Evolutionary conservation across 2,113 vertebrate species (phyloP), one percentile per base, ranked within the genome.

Genomic region (Zosterops borbonicus): DNA sequence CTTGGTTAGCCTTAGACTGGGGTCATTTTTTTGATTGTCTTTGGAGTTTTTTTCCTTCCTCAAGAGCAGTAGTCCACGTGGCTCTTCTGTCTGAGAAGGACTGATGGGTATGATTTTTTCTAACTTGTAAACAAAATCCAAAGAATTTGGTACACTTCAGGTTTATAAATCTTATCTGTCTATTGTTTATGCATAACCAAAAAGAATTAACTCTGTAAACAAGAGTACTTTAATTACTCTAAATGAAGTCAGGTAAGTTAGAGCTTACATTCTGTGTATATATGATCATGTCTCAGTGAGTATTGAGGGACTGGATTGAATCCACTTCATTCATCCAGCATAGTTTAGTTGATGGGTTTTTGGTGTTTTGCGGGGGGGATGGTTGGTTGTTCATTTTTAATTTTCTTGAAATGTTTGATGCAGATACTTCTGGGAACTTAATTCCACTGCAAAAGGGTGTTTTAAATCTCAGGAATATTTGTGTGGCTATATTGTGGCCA

Each of bases 21-120:
- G 13, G 4, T 83, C 1, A 9, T 53, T n/a, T 64, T 44, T 67
- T 75, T 55, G 0, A 2, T 11, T 56, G 2, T 37, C 2, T 44
- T 49, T 21, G 9, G 2, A 8, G 1, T 2, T 20, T 47, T 71
- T 71, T 64, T 70, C 60, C 1, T 28, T 64, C 31, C 56, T 20
- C 0, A 5, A 63, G 46, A 80, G 9, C 9, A 49, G 49, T 27
- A 60, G 49, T 65, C 16, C 12, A 17, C 0, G 0, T 73, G 50
- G 5, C 22, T 56, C 4, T 62, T 76, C 29, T 63, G 25, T 52
- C 22, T 62, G 20, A 78, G 74, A 41, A 64, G 29, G 8, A 41
- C 24, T 41, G 10, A 52, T 20, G 28, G 6, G 12, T 37, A 14
- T 83, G 46, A 35, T 16, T 33, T 59, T 68, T 78, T 62, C 20